These are phyloP conservation scores for Pardalotus punctatus DNA, from an alignment of 2,113 vertebrate genomes.

Conservation along the genomic window DNA sequence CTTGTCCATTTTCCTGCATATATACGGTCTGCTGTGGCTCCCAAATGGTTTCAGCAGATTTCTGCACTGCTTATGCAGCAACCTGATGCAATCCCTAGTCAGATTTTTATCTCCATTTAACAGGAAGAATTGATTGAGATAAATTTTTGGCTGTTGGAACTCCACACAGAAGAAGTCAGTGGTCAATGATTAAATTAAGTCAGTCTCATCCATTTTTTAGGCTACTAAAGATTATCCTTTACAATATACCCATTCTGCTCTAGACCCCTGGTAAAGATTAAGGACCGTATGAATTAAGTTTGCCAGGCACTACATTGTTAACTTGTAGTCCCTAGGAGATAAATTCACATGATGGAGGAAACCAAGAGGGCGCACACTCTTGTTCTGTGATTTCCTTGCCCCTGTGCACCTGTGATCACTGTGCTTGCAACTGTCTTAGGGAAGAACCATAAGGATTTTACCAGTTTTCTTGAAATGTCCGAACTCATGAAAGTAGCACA, in stretches of 20 bases:
- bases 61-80: not conserved
- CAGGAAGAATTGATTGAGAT: not conserved
- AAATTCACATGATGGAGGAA: not conserved
- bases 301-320: not conserved
- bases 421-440: not conserved
- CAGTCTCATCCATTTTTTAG: not conserved
- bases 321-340: not conserved
- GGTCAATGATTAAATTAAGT: not conserved
- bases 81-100: not conserved
- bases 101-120: not conserved
- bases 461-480: not conserved
- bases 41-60: not conserved
- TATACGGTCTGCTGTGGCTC: not conserved
- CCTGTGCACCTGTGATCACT: not conserved
- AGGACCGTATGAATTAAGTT: not conserved
- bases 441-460: not conserved
- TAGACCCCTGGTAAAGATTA: not conserved
- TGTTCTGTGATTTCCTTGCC: not conserved
- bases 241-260: not conserved
- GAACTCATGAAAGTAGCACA: not conserved
- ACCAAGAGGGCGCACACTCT: not conserved
- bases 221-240: not conserved
- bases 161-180: not conserved
- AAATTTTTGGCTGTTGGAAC: not conserved
- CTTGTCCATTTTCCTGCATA: not conserved